Percentiles rank a stretch among this genome's conserved stretches.
phyloP scores from a whole-genome alignment of 1,140 invertebrate genomes.

The Thaumetopoea pityocampa region DNA sequence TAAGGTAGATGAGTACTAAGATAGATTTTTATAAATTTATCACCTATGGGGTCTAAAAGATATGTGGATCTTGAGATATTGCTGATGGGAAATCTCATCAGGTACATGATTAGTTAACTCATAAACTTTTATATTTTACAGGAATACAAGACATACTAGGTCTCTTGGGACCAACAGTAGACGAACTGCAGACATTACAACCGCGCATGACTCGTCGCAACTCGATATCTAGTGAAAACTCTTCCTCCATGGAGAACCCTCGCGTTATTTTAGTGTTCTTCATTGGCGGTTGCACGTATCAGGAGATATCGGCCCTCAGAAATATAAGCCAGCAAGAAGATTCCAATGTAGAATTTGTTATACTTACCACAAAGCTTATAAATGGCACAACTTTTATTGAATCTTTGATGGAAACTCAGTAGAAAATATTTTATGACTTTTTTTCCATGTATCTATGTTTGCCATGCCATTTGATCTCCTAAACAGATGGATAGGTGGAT shows the following conservation, averaged over 20 bases:
- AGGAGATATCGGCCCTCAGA: constrained; percentile 94
- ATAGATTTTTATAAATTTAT: no score
- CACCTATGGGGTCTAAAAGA: no score
- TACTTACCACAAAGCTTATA: constrained; percentile 95
- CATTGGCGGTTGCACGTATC: constrained; percentile 96
- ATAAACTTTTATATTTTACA: constrained; percentile 49
- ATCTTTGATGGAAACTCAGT: constrained; percentile 80
- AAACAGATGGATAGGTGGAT: not conserved
- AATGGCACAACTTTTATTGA: constrained; percentile 92
- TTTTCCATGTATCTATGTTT: not conserved
- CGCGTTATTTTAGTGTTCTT: constrained; percentile 95
- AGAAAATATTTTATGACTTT: no score
- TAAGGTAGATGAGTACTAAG: no score
- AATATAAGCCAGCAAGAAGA: constrained; percentile 96
- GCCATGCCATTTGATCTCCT: not conserved
- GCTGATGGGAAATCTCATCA: no score
- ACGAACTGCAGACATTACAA: constrained; percentile 76
- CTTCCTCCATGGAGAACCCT: constrained; percentile 80
- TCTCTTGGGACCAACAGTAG: constrained; percentile 77
- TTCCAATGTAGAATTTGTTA: constrained; percentile 92
- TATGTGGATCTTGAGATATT: constrained; percentile 9
- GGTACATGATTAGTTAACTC: no score
- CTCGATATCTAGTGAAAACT: constrained; percentile 80
- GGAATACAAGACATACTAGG: constrained; percentile 78
- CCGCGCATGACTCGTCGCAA: constrained; percentile 73